These are phyloP conservation scores for Ariolimax columbianus DNA, from an alignment of 2,888 invertebrate genomes.

Conservation along the genomic window DNA sequence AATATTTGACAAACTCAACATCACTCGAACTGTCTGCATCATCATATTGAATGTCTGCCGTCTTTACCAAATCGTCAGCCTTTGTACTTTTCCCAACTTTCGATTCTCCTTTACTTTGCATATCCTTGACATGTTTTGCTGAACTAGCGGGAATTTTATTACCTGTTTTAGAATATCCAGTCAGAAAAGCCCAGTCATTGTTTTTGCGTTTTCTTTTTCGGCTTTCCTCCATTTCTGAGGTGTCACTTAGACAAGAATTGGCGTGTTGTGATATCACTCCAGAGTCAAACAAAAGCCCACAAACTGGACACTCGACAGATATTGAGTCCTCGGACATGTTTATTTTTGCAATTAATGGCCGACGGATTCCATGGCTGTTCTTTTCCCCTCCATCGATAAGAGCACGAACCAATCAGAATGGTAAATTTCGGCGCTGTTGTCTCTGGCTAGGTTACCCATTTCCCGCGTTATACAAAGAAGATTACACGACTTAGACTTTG, in stretches of 20 bases:
- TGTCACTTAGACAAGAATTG: slow-evolving; percentile 59
- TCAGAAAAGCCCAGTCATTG: slow-evolving; percentile 26
- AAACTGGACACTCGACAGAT: slow-evolving; percentile 63
- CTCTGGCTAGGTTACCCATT: background rate
- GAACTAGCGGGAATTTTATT: background rate
- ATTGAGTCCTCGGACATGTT: background rate
- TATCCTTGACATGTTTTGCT: slow-evolving; percentile 18
- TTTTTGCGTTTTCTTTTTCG: slow-evolving; percentile 22
- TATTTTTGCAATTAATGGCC: background rate
- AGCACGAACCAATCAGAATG: background rate
- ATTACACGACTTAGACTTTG: no score
- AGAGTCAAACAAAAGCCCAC: slow-evolving; percentile 57
- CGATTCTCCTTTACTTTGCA: slow-evolving; percentile 12
- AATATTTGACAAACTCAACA: background rate
- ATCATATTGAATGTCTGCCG: background rate
- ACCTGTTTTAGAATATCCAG: slow-evolving; percentile 2
- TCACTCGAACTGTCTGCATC: background rate
- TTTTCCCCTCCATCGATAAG: background rate
- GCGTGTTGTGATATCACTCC: slow-evolving; percentile 59
- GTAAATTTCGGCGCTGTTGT: background rate
- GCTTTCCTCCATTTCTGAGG: background rate
- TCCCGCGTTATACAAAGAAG: background rate
- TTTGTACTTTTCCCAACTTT: background rate
- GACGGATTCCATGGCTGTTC: background rate
- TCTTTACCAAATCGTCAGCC: background rate